Conservation (phyloP, 2,888 invertebrate genomes). For the Drosophila paramelanica region DNA sequence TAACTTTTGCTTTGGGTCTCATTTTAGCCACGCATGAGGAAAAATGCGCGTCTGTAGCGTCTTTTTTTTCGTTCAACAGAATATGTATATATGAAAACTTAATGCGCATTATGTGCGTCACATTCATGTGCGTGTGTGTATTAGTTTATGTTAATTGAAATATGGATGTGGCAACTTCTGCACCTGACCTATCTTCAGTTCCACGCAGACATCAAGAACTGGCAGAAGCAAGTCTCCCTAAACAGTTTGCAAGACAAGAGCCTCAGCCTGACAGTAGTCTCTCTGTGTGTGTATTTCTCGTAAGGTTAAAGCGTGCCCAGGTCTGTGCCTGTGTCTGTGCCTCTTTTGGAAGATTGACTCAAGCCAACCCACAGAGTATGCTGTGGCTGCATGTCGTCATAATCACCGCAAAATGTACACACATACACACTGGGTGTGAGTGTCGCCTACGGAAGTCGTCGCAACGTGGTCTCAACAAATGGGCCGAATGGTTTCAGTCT, state of each 20-base stretch:
- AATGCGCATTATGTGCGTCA: constrained; percentile 34
- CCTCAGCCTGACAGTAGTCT: background rate
- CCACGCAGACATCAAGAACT: background rate
- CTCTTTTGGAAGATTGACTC: background rate
- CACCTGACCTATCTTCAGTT: background rate
- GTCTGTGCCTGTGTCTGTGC: background rate
- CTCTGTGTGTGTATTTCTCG: background rate
- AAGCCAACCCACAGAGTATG: background rate
- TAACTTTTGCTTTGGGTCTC: constrained; percentile 52
- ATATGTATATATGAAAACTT: constrained; percentile 23
- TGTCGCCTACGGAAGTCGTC: background rate
- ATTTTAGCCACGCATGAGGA: constrained; percentile 4
- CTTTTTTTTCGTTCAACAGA: constrained; percentile 6
- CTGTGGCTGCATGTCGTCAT: background rate
- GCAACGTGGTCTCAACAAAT: background rate
- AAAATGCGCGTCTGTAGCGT: background rate
- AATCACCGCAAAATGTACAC: constrained; percentile 1
- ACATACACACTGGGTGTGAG: too few species aligned
- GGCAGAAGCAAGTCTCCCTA: background rate
- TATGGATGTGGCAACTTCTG: constrained; percentile 17
- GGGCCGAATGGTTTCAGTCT: background rate
- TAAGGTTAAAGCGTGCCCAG: background rate
- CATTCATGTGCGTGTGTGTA: constrained; percentile 4
- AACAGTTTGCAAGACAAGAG: background rate
- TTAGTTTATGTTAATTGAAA: constrained; percentile 28